Base-by-base conservation (phyloP, 2,797 vertebrate genomes). In the Mormyrus hasselquistii region DNA sequence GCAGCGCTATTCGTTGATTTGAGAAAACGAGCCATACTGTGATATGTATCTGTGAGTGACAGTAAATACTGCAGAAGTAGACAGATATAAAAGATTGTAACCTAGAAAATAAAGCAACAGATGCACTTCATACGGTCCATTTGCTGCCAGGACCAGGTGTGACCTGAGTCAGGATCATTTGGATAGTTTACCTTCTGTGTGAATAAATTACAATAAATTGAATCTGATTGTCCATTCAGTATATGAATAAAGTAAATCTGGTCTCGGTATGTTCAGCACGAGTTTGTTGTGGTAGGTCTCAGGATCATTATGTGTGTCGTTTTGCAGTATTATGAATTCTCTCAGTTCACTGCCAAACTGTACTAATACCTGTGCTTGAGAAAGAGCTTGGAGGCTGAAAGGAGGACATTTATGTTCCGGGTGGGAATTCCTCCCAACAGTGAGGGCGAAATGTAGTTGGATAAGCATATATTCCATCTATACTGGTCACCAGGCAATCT, bases 191-290 rank as follows among this genome's bases (percentile, higher is more conserved):
- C 93, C 92, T 93, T 94, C 93, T 93, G 89, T 95, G 94, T 95
- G 94, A 94, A 94, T 95, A 94, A 92, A 96, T 96, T 96, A 95
- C 90, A 95, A 95, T 96, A 94, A 90, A 95, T 96, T 96, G 95
- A 92, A 91, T 94, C 92, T 95, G 94, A 96, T 93, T 95, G 94
- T 92, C 93, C 90, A 93, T 91, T 90, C 94, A 92, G 87, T 91
- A 94, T 14, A 92, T 93, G 92, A 93, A 92, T 93, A 91, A 90
- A 92, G 89, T 82, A 90, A 89, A 90, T 89, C 92, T 92, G 92
- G 90, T 91, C 86, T 89, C 91, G 90, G 89, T 92, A 90, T 93
- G 83, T 89, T 92, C 89, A 91, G 4, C 53, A 89, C 5, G 90
- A 93, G 91, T 93, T 93, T 92, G 62, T 94, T 94, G 79, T 90